Conservation (phyloP, 2,113 vertebrate species). For the Terrapene triunguis region DNA sequence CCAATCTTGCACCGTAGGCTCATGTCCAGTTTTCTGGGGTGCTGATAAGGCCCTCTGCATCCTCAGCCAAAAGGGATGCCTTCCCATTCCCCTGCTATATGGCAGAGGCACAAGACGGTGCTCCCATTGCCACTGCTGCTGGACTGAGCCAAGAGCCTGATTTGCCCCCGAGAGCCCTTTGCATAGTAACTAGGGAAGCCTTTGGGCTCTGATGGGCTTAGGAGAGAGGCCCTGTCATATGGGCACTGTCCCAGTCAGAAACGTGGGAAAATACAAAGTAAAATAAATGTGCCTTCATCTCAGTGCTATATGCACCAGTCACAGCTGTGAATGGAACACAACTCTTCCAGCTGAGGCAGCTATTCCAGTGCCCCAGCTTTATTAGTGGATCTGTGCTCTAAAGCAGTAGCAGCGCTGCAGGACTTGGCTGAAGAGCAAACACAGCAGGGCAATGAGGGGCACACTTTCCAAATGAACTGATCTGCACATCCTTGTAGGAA, state of each 20-base stretch:
- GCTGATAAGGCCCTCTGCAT: background rate
- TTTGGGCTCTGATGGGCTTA: background rate
- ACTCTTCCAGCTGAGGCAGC: background rate
- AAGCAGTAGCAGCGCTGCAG: background rate
- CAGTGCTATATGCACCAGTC: background rate
- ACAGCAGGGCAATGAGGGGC: background rate
- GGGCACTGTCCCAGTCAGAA: background rate
- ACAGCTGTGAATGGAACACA: background rate
- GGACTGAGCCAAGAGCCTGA: background rate
- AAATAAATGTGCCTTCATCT: background rate
- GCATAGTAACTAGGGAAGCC: background rate
- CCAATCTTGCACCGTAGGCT: background rate
- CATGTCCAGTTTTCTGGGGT: background rate
- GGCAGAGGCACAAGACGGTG: background rate
- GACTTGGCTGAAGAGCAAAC: background rate
- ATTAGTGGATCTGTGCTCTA: background rate
- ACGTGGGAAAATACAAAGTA: background rate
- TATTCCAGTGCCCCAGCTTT: background rate
- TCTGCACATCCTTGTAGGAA: background rate
- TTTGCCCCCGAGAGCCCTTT: no score
- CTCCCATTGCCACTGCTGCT: background rate
- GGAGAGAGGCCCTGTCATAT: background rate
- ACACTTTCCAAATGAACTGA: background rate
- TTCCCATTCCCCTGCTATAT: background rate
- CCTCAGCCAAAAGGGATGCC: background rate